Percentiles rank a stretch among this genome's conserved stretches.
phyloP scores from a whole-genome alignment of 2,113 vertebrate species.

The Accipiter cooperii region DNA sequence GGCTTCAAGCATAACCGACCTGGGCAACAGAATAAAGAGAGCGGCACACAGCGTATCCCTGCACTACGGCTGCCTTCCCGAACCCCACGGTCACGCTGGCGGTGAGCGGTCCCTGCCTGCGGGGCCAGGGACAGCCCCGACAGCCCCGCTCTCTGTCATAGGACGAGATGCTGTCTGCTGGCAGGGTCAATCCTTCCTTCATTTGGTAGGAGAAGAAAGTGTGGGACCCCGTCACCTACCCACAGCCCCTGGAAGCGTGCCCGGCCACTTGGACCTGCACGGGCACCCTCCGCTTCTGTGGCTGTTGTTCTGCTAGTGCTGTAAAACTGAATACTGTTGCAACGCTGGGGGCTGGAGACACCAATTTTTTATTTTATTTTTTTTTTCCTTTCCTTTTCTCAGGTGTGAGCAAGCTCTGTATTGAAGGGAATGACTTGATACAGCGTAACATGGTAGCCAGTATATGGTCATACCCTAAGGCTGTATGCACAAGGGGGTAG shows the following conservation, averaged over 20 bases:
- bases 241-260: background rate
- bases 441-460: background rate
- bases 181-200: background rate
- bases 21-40: background rate
- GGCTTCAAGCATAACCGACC: background rate
- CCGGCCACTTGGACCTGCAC: background rate
- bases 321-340: background rate
- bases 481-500: background rate
- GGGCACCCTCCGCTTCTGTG: background rate
- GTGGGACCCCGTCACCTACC: background rate
- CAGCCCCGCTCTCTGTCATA: background rate
- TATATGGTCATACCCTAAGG: background rate
- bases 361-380: too few species aligned
- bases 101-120: background rate
- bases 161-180: background rate
- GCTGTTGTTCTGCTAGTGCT: background rate
- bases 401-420: background rate
- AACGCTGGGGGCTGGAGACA: background rate
- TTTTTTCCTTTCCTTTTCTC: background rate
- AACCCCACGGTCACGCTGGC: accelerated
- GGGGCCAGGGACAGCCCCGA: background rate
- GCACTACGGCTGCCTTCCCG: background rate
- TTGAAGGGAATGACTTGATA: background rate
- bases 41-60: accelerated
- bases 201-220: background rate